Percentiles rank a stretch among this genome's conserved stretches.
Conservation (phyloP, 2,113 vertebrate genomes). For the Gopherus evgoodei region DNA sequence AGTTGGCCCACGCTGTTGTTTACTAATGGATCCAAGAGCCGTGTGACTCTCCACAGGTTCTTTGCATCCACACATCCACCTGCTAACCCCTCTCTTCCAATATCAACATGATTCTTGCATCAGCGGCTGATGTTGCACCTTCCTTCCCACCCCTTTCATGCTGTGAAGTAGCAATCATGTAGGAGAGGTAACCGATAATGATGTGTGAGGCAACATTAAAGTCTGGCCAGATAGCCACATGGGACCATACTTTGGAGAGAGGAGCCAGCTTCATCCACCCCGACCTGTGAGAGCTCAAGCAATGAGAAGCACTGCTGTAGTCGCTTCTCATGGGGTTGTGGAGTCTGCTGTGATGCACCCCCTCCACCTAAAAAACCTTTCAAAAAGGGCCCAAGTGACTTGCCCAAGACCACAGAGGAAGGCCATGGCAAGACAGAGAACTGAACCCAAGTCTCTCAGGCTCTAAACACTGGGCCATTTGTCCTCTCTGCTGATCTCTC, state of each 20-base stretch:
- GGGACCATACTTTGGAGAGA: not conserved
- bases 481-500: not conserved
- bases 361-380: not conserved
- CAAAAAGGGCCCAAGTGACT: not conserved
- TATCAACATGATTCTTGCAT: not conserved
- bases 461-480: not conserved
- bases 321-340: not conserved
- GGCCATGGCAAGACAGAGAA: not conserved
- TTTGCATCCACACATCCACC: not conserved
- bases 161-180: not conserved
- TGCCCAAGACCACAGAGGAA: fast-evolving
- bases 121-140: not conserved
- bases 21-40: not conserved
- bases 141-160: not conserved
- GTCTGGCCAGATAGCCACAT: not conserved
- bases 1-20: not conserved
- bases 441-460: not conserved
- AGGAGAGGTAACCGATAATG: not conserved
- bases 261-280: not conserved
- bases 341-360: not conserved
- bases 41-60: not conserved
- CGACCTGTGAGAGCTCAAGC: not conserved
- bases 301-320: not conserved
- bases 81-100: not conserved
- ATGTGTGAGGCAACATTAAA: not conserved